Conservation (phyloP, 2,888 invertebrate species). For the Auanema sp. region DNA sequence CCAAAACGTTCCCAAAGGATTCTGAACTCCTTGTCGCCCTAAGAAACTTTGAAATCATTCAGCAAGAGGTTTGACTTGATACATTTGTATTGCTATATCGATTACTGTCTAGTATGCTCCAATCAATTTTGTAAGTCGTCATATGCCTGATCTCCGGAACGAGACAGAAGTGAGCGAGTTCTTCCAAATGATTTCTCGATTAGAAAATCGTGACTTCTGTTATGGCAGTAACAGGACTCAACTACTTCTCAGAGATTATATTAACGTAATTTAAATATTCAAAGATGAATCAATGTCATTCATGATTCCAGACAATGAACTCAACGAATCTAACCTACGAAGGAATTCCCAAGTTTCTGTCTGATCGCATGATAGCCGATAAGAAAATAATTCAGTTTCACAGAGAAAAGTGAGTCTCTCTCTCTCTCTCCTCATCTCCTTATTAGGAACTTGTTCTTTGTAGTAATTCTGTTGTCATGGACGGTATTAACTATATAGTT, state of each 20-base stretch:
- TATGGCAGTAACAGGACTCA: slow-evolving; percentile 36
- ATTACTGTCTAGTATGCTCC: slow-evolving; percentile 46
- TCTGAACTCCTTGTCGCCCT: slow-evolving; percentile 47
- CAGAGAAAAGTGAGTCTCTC: slow-evolving; percentile 6
- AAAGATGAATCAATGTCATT: background rate
- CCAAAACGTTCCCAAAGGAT: slow-evolving; percentile 58
- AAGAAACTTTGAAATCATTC: slow-evolving; percentile 39
- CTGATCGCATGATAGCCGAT: slow-evolving; percentile 16
- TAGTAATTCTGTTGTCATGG: slow-evolving; percentile 23
- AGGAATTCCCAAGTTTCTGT: slow-evolving; percentile 9
- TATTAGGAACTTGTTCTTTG: slow-evolving; percentile 19
- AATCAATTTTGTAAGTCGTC: slow-evolving; percentile 50
- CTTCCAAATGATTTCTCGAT: slow-evolving; percentile 33
- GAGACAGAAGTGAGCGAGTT: slow-evolving; percentile 30
- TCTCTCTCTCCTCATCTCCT: slow-evolving; percentile 1
- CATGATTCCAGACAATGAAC: background rate
- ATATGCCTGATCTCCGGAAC: slow-evolving; percentile 44
- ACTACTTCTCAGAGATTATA: slow-evolving; percentile 45
- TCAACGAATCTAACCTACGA: slow-evolving; percentile 11
- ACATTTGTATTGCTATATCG: background rate
- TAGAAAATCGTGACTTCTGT: slow-evolving; percentile 43
- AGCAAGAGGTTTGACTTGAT: slow-evolving; percentile 32
- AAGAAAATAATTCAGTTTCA: slow-evolving; percentile 12
- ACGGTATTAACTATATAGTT: slow-evolving; percentile 49
- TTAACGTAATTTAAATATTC: slow-evolving; percentile 17